A percentile compares a stretch with the other conserved stretches of the same genome.
Conservation (phyloP, 2,797 vertebrate genomes). For the Epinephelus coioides region DNA sequence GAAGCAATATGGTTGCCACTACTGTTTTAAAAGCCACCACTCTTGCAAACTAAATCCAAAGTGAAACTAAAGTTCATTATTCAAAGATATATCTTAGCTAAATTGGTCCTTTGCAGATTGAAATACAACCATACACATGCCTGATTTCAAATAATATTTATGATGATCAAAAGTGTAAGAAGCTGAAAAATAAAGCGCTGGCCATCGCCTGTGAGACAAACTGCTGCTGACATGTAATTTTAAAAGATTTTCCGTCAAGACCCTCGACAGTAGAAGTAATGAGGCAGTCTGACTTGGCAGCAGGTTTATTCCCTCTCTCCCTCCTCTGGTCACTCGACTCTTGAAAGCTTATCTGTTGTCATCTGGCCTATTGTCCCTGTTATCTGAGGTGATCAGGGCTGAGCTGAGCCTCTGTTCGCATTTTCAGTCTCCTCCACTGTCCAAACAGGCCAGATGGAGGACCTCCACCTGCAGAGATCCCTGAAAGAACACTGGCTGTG, state of each 20-base stretch:
- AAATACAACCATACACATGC: not conserved
- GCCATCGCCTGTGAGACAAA: slow-evolving; percentile 13
- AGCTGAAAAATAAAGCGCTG: not conserved
- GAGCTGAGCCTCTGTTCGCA: slow-evolving; percentile 59
- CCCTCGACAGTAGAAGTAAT: slow-evolving; percentile 15
- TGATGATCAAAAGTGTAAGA: not conserved
- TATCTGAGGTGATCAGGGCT: slow-evolving; percentile 79
- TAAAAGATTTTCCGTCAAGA: slow-evolving; percentile 12
- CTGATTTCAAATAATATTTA: not conserved
- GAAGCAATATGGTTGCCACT: too few relatives aligned
- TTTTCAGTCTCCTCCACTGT: slow-evolving; percentile 45
- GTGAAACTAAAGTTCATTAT: not conserved
- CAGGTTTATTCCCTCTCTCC: slow-evolving; percentile 50
- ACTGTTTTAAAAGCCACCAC: not conserved
- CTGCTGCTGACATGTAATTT: slow-evolving; percentile 6
- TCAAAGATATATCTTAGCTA: not conserved
- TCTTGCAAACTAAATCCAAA: not conserved
- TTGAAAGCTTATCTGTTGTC: slow-evolving; percentile 77
- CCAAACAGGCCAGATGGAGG: slow-evolving; percentile 79
- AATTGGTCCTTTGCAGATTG: not conserved
- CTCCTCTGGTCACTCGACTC: slow-evolving; percentile 61
- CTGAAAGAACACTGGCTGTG: slow-evolving; percentile 73
- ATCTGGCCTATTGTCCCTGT: slow-evolving; percentile 81
- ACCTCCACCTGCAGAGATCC: slow-evolving; percentile 71
- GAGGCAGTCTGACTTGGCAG: slow-evolving; percentile 45